A percentile compares a stretch with the other conserved stretches of the same genome.
Conservation (phyloP, 2,797 vertebrate species). For the Menidia menidia region DNA sequence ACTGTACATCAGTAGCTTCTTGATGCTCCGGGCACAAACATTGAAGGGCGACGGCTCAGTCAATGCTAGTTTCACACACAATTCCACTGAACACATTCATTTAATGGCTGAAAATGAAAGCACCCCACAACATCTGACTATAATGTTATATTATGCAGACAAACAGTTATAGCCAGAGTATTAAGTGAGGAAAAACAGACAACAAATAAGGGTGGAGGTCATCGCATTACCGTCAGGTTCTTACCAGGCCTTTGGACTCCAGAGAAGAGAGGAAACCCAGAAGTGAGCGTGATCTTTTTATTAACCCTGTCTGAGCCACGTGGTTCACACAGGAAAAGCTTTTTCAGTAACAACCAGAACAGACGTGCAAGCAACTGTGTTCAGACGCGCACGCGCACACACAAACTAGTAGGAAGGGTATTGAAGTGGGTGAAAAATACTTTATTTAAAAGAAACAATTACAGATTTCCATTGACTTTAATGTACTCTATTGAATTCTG, state of each 20-base stretch:
- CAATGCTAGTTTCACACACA: slow-evolving; percentile 18
- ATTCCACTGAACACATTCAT: background rate
- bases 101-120: background rate
- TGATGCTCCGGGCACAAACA: slow-evolving; percentile 38
- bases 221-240: slow-evolving; percentile 36
- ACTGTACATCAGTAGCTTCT: slow-evolving; percentile 88
- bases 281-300: slow-evolving; percentile 81
- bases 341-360: slow-evolving; percentile 37
- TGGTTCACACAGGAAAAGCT: slow-evolving; percentile 87
- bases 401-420: slow-evolving; percentile 8
- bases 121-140: background rate
- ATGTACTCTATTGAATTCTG: background rate
- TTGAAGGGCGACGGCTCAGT: slow-evolving; percentile 12
- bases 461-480: background rate
- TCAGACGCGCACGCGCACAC: background rate
- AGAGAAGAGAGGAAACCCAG: slow-evolving; percentile 82
- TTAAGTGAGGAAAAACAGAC: background rate
- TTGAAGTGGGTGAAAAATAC: slow-evolving; percentile 1
- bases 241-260: slow-evolving; percentile 69
- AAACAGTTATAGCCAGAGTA: background rate
- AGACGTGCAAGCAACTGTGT: slow-evolving; percentile 14
- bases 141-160: slow-evolving; percentile 6
- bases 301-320: slow-evolving; percentile 86
- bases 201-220: background rate
- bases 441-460: slow-evolving; percentile 1